Conservation (phyloP, 2,888 invertebrate species). For the Dioctria linearis region DNA sequence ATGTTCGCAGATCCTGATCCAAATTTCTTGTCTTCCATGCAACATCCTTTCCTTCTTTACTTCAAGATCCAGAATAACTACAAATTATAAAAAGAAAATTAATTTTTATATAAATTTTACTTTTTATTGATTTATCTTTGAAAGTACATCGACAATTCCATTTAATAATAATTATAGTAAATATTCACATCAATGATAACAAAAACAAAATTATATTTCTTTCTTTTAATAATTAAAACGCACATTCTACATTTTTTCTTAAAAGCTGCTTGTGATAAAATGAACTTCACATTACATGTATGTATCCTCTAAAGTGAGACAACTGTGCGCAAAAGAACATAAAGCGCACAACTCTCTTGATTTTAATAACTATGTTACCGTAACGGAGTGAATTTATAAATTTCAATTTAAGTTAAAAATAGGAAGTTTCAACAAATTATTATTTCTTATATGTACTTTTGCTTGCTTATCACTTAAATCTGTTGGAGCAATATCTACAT, state of each 20-base stretch:
- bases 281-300: constrained; percentile 18
- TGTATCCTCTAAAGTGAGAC: constrained; percentile 2
- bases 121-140: constrained; percentile 43
- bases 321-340: constrained; percentile 7
- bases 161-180: constrained; percentile 39
- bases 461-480: constrained; percentile 9
- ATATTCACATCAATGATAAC: constrained; percentile 40
- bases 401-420: constrained; percentile 11
- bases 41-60: too few relatives aligned
- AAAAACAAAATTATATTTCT: constrained; percentile 15
- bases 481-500: constrained; percentile 35
- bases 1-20: too few relatives aligned
- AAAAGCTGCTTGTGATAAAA: constrained; percentile 17
- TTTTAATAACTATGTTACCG: background rate
- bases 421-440: background rate
- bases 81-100: too few relatives aligned
- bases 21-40: too few relatives aligned
- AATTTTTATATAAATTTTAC: constrained; percentile 33
- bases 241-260: constrained; percentile 20
- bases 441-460: background rate
- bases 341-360: background rate
- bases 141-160: constrained; percentile 42
- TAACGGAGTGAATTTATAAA: constrained; percentile 4
- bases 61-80: too few relatives aligned
- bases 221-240: constrained; percentile 10